A percentile compares a stretch with the other conserved stretches of the same genome.
These are phyloP conservation scores for Chelonoidis abingdonii DNA, from an alignment of 2,113 vertebrate species.

Conservation along the genomic window DNA sequence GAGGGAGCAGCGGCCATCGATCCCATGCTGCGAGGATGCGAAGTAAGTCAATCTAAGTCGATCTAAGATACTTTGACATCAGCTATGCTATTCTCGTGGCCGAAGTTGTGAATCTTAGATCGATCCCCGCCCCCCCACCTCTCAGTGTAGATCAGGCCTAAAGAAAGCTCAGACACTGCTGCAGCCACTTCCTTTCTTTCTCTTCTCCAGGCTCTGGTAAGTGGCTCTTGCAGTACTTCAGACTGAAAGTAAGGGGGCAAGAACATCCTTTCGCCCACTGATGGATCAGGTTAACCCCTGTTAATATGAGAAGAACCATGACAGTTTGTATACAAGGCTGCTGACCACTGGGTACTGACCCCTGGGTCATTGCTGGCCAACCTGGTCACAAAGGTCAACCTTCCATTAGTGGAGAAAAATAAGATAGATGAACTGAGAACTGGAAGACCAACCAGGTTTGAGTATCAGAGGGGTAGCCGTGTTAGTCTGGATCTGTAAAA, in stretches of 20 bases:
- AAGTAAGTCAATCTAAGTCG: too few species aligned
- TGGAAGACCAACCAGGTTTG: neutral
- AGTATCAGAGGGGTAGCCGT: neutral
- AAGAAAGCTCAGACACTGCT: neutral
- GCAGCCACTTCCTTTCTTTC: neutral
- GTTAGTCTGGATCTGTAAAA: too few species aligned
- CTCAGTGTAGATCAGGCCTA: neutral
- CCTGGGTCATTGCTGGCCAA: neutral
- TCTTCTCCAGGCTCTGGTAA: neutral
- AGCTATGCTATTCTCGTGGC: too few species aligned
- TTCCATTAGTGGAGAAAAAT: neutral
- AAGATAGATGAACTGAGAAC: slow-evolving; percentile 4
- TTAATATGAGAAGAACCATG: rapidly evolving
- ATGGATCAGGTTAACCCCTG: rapidly evolving
- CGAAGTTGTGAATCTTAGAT: too few species aligned
- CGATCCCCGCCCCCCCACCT: too few species aligned
- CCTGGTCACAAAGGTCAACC: neutral
- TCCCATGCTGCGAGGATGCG: too few species aligned
- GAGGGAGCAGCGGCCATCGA: too few species aligned
- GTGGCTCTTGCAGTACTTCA: neutral
- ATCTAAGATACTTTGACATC: too few species aligned
- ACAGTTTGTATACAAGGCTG: neutral
- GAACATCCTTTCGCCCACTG: neutral
- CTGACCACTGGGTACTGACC: neutral
- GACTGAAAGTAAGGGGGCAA: neutral